phyloP scores from a whole-genome alignment of 2,888 invertebrate genomes.

The Drosophila prostipennis region DNA sequence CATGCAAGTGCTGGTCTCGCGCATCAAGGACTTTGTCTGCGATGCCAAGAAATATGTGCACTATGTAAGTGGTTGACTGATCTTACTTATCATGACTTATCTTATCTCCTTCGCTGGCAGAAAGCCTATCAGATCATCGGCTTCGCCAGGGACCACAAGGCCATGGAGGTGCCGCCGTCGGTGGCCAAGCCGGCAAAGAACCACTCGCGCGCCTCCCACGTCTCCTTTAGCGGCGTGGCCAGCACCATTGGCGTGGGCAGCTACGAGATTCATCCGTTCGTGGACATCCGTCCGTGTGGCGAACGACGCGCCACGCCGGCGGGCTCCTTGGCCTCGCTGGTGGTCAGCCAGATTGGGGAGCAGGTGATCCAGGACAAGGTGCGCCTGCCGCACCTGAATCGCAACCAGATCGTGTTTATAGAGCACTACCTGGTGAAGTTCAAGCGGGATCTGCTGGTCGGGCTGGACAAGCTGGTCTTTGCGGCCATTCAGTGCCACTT shows the following conservation, averaged over 20 bases:
- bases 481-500: conserved; percentile 81
- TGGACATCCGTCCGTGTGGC: conserved; percentile 69
- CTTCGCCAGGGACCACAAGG: conserved; percentile 55
- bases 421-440: conserved; percentile 82
- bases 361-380: conserved; percentile 59
- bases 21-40: conserved; percentile 71
- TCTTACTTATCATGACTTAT: too few species aligned
- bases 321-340: conserved; percentile 80
- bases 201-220: conserved; percentile 62
- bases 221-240: conserved; percentile 77
- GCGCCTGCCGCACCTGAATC: conserved; percentile 60
- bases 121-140: conserved; percentile 80
- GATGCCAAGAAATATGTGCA: conserved; percentile 79
- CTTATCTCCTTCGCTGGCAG: conserved; percentile 40
- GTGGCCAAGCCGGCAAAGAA: conserved; percentile 21
- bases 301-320: conserved; percentile 81
- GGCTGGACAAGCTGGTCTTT: conserved; percentile 80
- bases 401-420: conserved; percentile 79
- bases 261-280: conserved; percentile 79
- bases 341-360: conserved; percentile 71
- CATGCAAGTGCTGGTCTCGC: conserved; percentile 49
- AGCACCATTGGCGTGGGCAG: conserved; percentile 81
- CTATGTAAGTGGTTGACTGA: conserved; percentile 69
- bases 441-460: conserved; percentile 80
- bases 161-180: conserved; percentile 48